These are phyloP conservation scores for Empidonax alnorum DNA, from an alignment of 2,113 vertebrate genomes.

Conservation along the genomic window DNA sequence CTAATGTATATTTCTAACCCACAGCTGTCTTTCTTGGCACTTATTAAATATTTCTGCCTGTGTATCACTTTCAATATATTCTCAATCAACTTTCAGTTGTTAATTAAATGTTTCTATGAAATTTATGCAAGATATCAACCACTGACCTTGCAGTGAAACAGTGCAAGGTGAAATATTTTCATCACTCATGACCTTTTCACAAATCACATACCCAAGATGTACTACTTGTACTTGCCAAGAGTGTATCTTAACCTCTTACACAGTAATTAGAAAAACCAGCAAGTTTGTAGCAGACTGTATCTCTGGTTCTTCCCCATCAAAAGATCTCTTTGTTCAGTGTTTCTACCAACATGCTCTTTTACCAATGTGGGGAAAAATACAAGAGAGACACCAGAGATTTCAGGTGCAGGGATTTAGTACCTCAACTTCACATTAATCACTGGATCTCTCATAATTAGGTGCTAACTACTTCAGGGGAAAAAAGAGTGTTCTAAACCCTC, in stretches of 20 bases:
- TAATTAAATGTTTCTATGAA: neutral
- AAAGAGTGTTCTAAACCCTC: neutral
- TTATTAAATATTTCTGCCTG: neutral
- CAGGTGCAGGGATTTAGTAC: neutral
- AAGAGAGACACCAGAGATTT: neutral
- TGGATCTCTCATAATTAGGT: neutral
- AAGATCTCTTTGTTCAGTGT: neutral
- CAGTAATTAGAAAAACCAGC: neutral
- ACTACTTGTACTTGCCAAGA: neutral
- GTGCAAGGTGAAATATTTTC: neutral
- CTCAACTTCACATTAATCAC: neutral
- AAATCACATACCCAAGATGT: neutral
- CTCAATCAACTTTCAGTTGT: neutral
- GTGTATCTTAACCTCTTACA: neutral
- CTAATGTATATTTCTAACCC: neutral
- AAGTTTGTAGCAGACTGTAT: neutral
- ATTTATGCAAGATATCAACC: neutral
- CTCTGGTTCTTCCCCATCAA: neutral
- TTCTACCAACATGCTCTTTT: accelerated
- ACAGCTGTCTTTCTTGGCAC: neutral
- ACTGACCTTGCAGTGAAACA: neutral
- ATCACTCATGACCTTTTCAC: neutral
- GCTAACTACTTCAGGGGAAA: neutral
- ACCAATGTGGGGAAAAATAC: neutral
- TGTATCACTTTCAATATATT: neutral